Evolutionary conservation across 2,797 vertebrate genomes (phyloP).

Genomic region (Mastacembelus armatus): DNA sequence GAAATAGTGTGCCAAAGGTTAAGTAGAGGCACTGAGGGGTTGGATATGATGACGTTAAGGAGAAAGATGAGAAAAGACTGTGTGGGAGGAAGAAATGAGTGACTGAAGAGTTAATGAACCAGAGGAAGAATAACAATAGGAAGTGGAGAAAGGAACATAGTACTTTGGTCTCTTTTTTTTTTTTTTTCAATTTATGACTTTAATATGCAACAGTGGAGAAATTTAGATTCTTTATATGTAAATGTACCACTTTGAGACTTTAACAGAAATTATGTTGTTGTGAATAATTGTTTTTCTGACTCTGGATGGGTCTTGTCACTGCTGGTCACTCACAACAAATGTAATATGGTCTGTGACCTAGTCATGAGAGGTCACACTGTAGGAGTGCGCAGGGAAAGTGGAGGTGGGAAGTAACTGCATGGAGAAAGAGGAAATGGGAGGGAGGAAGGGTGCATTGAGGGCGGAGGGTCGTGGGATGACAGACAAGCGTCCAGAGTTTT

Average conservation of each 20-base stretch:
- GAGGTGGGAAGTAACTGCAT: slow-evolving; percentile 3
- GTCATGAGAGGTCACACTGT: neutral
- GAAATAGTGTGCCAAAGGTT: slow-evolving; percentile 31
- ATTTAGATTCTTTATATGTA: too few relatives aligned
- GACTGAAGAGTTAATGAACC: neutral
- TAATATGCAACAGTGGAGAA: neutral
- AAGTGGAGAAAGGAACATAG: neutral
- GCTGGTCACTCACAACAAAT: neutral
- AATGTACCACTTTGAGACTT: too few relatives aligned
- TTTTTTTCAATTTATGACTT: neutral
- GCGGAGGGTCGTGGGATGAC: slow-evolving; percentile 20
- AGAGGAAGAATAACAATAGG: neutral
- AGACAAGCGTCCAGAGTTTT: slow-evolving; percentile 42
- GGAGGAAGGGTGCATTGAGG: slow-evolving; percentile 25
- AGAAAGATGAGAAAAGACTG: slow-evolving; percentile 11
- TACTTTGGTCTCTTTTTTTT: neutral
- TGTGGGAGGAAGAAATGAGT: neutral
- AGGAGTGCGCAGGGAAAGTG: slow-evolving; percentile 4
- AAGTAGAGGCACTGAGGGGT: slow-evolving; percentile 1
- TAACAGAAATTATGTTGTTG: too few relatives aligned
- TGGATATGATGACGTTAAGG: slow-evolving; percentile 10
- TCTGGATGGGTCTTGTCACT: neutral
- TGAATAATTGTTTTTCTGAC: neutral
- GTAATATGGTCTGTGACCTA: neutral
- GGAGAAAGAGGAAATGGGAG: slow-evolving; percentile 49